phyloP scores from a whole-genome alignment of 92 coral and sea anemone species.

The Phenganax marumi region DNA sequence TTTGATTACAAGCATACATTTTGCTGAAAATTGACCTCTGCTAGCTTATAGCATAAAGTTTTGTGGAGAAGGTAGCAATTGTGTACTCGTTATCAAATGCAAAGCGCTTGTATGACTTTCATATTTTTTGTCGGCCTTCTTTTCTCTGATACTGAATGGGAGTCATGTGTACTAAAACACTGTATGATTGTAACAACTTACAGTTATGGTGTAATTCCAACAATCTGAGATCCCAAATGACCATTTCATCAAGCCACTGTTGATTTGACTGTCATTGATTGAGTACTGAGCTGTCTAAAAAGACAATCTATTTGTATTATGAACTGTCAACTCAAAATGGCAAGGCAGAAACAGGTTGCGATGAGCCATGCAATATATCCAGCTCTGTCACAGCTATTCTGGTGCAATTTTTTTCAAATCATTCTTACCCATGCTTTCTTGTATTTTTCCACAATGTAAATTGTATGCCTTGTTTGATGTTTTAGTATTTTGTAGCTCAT shows the following conservation, averaged over 20 bases:
- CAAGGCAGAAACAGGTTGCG: too few species aligned
- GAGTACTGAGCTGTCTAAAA: constrained; percentile 1
- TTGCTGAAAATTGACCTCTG: too few species aligned
- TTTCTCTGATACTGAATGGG: too few species aligned
- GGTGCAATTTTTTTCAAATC: background rate
- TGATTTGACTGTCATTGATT: background rate
- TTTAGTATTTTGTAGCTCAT: background rate
- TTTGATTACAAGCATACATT: too few species aligned
- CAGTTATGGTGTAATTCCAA: constrained; percentile 18
- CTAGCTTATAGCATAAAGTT: too few species aligned
- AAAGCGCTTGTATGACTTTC: too few species aligned
- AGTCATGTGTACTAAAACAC: too few species aligned
- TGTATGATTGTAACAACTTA: background rate
- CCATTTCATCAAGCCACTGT: background rate
- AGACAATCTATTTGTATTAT: background rate
- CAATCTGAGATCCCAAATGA: constrained; percentile 33
- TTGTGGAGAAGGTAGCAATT: background rate
- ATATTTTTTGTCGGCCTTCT: too few species aligned
- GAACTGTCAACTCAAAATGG: background rate
- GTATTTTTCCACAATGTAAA: background rate
- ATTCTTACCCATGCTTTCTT: background rate
- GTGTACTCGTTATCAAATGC: background rate
- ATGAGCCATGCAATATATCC: too few species aligned
- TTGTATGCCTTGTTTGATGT: background rate
- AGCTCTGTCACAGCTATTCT: too few species aligned